Evolutionary conservation across 2,113 vertebrate genomes (phyloP), one percentile per base, ranked within the genome.

Genomic region (Neolamprologus kungweensis): DNA sequence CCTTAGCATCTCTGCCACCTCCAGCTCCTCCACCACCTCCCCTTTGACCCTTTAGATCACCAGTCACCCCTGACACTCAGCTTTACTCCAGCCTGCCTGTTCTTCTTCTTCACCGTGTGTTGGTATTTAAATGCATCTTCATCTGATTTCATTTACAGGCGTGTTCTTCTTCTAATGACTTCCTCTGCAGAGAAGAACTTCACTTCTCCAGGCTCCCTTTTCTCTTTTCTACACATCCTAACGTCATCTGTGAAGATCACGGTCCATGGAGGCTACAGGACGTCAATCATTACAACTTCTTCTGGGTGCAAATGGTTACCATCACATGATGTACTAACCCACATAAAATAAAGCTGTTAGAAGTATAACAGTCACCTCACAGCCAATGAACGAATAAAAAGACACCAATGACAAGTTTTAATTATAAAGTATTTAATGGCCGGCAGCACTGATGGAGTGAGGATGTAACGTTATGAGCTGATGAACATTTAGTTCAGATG

Each of bases 21-120:
- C 16, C 58, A 33, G 58, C 31, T 65, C 6, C 60, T 35, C 17
- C 17, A 0, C 58, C 31, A 63, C 58, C 58, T 4, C 0, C 31
- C 31, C 58, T 35, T 35, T 65, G 0, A 35, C 60, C 2, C 60
- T n/a, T 35, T 0, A 35, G 31, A 7, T 35, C 28, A 33, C 28
- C 0, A 33, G 0, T 19, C 60, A n/a, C 0, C 17, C 17, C 26
- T 58, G 55, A 17, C 57, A 31, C 57, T 58, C 57, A 31, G 57
- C 57, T 17, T 58, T 1, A 12, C 28, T n/a, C 60, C 60, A 35
- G 6, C 9, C 31, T 2, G 17, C 60, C 58, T 35, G 31, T 0
- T 65, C 60, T 65, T 65, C 31, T 35, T 35, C 9, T 0, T n/a
- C 31, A 35, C 60, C 4, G 6, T 63, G 31, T 63, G 9, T 7